Evolutionary conservation across 2,888 invertebrate genomes (phyloP).

Genomic region (Chrysolina oricalcia): DNA sequence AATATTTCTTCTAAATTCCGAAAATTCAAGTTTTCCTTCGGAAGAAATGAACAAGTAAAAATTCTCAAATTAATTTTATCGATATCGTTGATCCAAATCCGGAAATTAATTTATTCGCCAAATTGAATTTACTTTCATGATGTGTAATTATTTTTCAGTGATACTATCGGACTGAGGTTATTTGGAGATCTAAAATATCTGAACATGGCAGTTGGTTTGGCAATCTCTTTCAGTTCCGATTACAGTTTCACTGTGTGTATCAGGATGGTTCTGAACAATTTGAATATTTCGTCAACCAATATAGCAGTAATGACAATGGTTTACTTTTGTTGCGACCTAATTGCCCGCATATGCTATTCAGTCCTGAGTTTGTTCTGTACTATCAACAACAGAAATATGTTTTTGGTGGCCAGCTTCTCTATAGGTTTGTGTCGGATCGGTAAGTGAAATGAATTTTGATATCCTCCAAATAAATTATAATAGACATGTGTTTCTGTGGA

Average conservation of each 20-base stretch:
- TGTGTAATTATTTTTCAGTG: slow-evolving; percentile 23
- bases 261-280: slow-evolving; percentile 77
- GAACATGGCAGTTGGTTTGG: slow-evolving; percentile 81
- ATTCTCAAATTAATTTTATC: no score
- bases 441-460: slow-evolving; percentile 67
- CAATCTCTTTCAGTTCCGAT: slow-evolving; percentile 81
- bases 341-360: slow-evolving; percentile 78
- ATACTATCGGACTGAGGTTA: slow-evolving; percentile 71
- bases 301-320: slow-evolving; percentile 81
- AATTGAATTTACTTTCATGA: no score
- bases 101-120: no score
- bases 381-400: slow-evolving; percentile 78
- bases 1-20: no score
- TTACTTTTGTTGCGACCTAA: slow-evolving; percentile 80
- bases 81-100: no score
- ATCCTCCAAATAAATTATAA: no score
- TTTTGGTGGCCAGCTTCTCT: slow-evolving; percentile 78
- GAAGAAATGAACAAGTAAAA: no score
- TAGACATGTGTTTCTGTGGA: no score
- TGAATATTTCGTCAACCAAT: slow-evolving; percentile 75
- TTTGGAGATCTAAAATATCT: slow-evolving; percentile 79
- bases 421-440: slow-evolving; percentile 80
- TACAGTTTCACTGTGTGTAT: slow-evolving; percentile 81
- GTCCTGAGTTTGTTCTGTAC: slow-evolving; percentile 76
- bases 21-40: no score